These are phyloP conservation scores for Myotis davidii DNA, from an alignment of 2,113 vertebrate genomes.

Conservation along the genomic window DNA sequence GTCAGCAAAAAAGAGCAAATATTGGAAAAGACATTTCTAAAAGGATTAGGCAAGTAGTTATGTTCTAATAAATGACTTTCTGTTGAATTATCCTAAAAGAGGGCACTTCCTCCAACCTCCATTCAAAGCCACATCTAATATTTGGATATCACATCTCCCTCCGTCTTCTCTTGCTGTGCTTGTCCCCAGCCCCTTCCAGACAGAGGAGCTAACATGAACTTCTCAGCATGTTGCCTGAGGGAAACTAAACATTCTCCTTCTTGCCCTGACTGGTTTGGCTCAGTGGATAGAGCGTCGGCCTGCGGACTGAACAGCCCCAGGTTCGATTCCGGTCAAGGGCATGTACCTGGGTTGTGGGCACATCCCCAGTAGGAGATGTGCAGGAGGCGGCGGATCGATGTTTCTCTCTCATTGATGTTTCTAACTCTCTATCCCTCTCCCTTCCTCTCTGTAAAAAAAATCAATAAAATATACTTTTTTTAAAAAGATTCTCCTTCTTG, in stretches of 20 bases:
- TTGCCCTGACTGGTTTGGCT: background rate
- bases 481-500: background rate
- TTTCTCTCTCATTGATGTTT: too few species aligned
- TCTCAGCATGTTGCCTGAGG: background rate
- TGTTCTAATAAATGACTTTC: background rate
- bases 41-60: slow-evolving; percentile 87
- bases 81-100: background rate
- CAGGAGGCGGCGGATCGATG: too few species aligned
- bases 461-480: too few species aligned
- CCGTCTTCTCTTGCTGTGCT: background rate
- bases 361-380: too few species aligned
- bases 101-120: background rate
- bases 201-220: background rate
- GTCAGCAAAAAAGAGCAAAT: slow-evolving; percentile 90
- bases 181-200: background rate
- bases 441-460: too few species aligned
- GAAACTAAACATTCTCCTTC: background rate
- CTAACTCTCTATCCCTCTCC: too few species aligned
- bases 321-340: too few species aligned
- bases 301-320: too few species aligned
- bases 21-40: slow-evolving; percentile 94
- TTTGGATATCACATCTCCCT: background rate
- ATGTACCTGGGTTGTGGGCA: too few species aligned
- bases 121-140: background rate
- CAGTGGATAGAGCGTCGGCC: too few species aligned